Base-by-base conservation (phyloP, 2,113 vertebrate genomes). In the Chaenocephalus aceratus region DNA sequence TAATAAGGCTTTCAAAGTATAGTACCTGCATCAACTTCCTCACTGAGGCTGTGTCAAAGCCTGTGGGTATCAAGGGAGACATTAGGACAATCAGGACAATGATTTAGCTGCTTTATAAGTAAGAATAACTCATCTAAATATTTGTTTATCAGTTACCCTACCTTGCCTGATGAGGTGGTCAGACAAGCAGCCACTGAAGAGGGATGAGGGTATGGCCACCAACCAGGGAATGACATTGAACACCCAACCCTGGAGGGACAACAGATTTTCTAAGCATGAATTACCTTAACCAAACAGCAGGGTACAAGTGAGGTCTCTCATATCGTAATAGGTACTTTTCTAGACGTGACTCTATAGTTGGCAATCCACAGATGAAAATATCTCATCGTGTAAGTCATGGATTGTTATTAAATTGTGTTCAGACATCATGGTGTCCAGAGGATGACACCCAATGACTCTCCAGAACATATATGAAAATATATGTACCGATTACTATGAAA, bases 151-250 rank as follows among this genome's bases (percentile, higher is more conserved):
- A 8, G 18, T 6, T 23, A 11, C 67, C 83, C 66, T 93, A 99
- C 98, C 98, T 92, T 96, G 96, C 75, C 75, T 94, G 88, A 99
- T 96, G 83, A 98, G 97, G 75, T 95, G 95, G 85, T 99, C 98
- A 0, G 97, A 97, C 10, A 99, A 95, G 81, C 96, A 96, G 71
- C 98, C 97, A 16, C 97, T 97, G 83, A 98, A 93, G 61, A 99
- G 86, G 15, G 97, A 96, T 0, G 96, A 94, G 0, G 97, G 98
- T 62, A 99, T 97, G 3, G 97, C 97, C 82, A 97, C 96, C 80
- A 99, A 91, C 98, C 98, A 99, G 2, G 98, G 98, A 49, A 99
- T 94, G 16, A 98, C 97, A 21, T 99, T 99, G 90, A 98, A 99
- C 88, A 99, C 93, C 98, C 98, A 99, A 9, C 98, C 98, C 98